A percentile compares a stretch with the other conserved stretches of the same genome.
phyloP scores from a whole-genome alignment of 2,888 invertebrate species.

The Apamea monoglypha region DNA sequence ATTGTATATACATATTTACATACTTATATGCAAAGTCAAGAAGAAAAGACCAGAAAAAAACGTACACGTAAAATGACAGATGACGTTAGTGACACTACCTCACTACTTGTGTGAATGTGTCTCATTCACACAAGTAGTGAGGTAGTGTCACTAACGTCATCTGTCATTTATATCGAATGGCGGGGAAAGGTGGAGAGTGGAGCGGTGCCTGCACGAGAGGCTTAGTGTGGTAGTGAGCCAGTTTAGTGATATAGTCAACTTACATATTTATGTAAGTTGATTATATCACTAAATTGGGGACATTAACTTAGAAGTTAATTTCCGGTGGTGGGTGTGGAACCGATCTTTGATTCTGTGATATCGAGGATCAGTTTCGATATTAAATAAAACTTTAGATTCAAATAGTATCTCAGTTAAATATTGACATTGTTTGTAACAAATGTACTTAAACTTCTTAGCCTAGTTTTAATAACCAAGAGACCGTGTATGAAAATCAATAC shows the following conservation, averaged over 20 bases:
- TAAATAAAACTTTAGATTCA: constrained; percentile 12
- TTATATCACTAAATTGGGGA: too few relatives aligned
- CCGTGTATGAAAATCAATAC: not conserved
- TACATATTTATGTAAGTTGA: too few relatives aligned
- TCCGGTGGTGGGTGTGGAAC: constrained; percentile 31
- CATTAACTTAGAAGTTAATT: constrained; percentile 35
- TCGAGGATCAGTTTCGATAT: not conserved
- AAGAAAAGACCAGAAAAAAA: not conserved
- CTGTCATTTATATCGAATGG: not conserved
- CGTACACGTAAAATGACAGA: too few relatives aligned
- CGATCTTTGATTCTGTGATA: not conserved
- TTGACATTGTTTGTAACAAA: not conserved
- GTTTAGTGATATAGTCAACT: not conserved
- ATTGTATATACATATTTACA: too few relatives aligned
- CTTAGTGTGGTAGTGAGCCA: too few relatives aligned
- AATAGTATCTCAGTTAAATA: not conserved
- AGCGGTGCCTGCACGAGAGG: too few relatives aligned
- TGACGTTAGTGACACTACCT: too few relatives aligned
- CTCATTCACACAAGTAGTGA: not conserved
- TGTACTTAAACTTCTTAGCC: not conserved
- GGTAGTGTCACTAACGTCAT: not conserved
- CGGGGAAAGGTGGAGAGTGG: not conserved
- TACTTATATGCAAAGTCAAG: not conserved
- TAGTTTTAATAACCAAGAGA: not conserved
- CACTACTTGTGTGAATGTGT: too few relatives aligned